phyloP scores from a whole-genome alignment of 2,888 invertebrate species.

The Agriopis marginaria region DNA sequence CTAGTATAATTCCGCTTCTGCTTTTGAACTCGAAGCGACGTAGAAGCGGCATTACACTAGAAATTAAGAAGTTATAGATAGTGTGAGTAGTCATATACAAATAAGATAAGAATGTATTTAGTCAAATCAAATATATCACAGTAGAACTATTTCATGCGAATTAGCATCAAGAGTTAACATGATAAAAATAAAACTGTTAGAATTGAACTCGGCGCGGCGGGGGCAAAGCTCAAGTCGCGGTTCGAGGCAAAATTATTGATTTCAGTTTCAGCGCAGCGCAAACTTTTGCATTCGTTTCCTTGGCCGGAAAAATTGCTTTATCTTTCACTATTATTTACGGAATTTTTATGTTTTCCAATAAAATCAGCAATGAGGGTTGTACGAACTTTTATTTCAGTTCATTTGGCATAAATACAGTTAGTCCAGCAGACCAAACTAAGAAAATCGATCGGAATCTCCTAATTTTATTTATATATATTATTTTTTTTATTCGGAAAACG shows the following conservation, averaged over 20 bases:
- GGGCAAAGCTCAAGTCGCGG: constrained; percentile 47
- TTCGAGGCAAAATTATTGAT: constrained; percentile 80
- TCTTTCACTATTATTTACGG: constrained; percentile 58
- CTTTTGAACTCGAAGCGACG: no score
- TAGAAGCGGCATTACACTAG: no score
- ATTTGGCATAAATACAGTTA: constrained; percentile 1
- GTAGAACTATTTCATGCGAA: no score
- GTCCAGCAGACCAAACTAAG: neutral
- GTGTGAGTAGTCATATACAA: no score
- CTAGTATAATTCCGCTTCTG: no score
- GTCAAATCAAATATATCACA: no score
- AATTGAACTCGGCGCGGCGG: constrained; percentile 19
- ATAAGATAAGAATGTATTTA: no score
- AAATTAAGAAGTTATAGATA: no score
- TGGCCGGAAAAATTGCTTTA: constrained; percentile 67
- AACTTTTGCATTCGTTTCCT: constrained; percentile 75
- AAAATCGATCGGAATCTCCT: neutral
- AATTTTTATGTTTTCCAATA: constrained; percentile 29
- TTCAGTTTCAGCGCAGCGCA: constrained; percentile 70
- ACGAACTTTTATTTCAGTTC: constrained; percentile 2
- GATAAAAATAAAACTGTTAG: constrained; percentile 24
- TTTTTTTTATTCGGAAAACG: no score
- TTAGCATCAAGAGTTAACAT: no score
- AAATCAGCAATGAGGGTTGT: constrained; percentile 3
- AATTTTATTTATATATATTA: no score